Base-by-base conservation (phyloP, 2,113 vertebrate genomes). In the Turdus rufiventris region DNA sequence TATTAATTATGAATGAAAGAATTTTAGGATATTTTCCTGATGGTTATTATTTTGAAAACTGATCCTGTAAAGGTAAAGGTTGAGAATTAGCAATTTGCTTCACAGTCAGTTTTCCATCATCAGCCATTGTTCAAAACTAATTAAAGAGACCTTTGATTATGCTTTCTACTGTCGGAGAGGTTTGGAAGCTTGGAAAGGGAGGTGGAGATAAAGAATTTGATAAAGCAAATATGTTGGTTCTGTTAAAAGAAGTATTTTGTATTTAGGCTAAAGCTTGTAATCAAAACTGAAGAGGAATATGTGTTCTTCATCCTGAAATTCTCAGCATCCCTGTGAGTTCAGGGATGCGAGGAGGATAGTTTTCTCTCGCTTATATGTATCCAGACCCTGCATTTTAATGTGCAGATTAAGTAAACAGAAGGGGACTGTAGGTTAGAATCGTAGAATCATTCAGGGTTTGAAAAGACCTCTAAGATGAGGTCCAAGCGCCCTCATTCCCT, bases 291-390 rank as follows among this genome's bases (percentile, higher is more conserved):
- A 51, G n/a, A 47, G 23, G 42, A 58, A 18, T 5, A 6, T 16
- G 8, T 43, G 40, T 45, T 56, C 33, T 45, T 70, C 19, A 12
- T 60, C 36, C 50, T 28, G 23, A 21, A 18, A 67, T 33, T 31
- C 47, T 9, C 38, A 8, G 63, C n/a, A 5, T 20, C 10, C 14
- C 40, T 5, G 0, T 7, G 24, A 45, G n/a, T 17, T 38, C n/a
- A 10, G 40, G 20, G n/a, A 9, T 6, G 18, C 1, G 3, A 36
- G 31, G 18, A 43, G 38, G 0, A 24, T 43, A 42, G 8, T 29
- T 47, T 79, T 3, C 0, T 3, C 14, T 51, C 13, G 6, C 3
- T 51, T 26, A 9, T 58, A 33, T 10, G 21, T 34, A 34, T 51
- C 29, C 65, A 25, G 12, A 33, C 9, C 12, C n/a, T 14, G 18